These are phyloP conservation scores for Polyergus mexicanus DNA, from an alignment of 1,140 invertebrate genomes.

Conservation along the genomic window DNA sequence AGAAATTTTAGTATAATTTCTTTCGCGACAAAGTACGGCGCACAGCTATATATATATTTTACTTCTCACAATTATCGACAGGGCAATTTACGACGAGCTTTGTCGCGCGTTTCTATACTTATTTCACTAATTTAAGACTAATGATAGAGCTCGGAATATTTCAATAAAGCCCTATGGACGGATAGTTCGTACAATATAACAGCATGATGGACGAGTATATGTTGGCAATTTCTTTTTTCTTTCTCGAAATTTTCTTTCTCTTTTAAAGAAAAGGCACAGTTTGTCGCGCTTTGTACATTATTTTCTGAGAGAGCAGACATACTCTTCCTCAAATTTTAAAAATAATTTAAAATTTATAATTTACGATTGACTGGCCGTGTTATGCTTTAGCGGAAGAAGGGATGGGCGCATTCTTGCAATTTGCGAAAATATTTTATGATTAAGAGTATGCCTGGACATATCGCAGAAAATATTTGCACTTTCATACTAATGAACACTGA, in stretches of 20 bases:
- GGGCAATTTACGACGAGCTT: conserved; percentile 7
- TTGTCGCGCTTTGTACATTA: conserved; percentile 66
- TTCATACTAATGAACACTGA: conserved; percentile 55
- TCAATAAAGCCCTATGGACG: conserved; percentile 84
- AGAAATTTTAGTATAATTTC: conserved; percentile 40
- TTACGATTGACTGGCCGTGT: conserved; percentile 42
- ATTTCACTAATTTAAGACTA: conserved; percentile 73
- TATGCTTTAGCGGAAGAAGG: not conserved
- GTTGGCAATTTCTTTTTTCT: conserved; percentile 74
- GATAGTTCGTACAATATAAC: conserved; percentile 82
- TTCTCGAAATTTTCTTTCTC: conserved; percentile 54
- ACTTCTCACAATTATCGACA: conserved; percentile 31
- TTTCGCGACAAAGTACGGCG: conserved; percentile 28
- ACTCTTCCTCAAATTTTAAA: conserved; percentile 11
- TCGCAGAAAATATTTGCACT: conserved; percentile 56
- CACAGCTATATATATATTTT: conserved; percentile 10
- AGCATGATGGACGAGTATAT: conserved; percentile 82
- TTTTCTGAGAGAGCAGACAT: conserved; percentile 62
- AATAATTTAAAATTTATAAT: conserved; percentile 37
- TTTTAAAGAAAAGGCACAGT: conserved; percentile 76
- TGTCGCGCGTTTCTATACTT: conserved; percentile 45
- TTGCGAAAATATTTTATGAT: conserved; percentile 33
- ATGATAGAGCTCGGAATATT: conserved; percentile 82
- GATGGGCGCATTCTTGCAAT: not conserved
- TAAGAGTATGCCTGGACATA: conserved; percentile 33